These are phyloP conservation scores for Illadopsis cleaveri DNA, from an alignment of 2,113 vertebrate species.

Conservation along the genomic window DNA sequence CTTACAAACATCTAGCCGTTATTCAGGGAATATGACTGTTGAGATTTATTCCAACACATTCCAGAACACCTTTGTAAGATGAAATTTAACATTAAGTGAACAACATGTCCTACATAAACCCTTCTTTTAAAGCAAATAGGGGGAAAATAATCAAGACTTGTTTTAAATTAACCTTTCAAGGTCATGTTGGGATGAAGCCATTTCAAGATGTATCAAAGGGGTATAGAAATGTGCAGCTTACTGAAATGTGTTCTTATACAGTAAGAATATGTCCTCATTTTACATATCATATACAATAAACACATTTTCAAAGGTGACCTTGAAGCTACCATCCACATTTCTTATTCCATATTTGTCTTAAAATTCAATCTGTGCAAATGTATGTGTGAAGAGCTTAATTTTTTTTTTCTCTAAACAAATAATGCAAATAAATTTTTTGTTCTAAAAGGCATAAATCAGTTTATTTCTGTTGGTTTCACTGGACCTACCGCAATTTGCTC, in stretches of 20 bases:
- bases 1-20: constrained; percentile 41
- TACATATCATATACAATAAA: neutral
- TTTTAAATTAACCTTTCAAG: constrained; percentile 55
- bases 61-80: constrained; percentile 66
- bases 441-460: constrained; percentile 1
- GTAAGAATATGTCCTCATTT: constrained; percentile 3
- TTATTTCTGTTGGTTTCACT: constrained; percentile 4
- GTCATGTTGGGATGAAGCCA: constrained; percentile 30
- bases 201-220: neutral
- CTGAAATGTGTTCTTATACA: neutral
- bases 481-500: constrained; percentile 42
- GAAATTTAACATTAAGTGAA: constrained; percentile 63
- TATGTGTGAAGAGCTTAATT: neutral
- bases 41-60: constrained; percentile 66
- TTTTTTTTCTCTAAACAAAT: neutral
- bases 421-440: neutral
- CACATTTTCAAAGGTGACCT: constrained; percentile 2
- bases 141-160: neutral
- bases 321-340: neutral
- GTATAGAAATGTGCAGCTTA: neutral
- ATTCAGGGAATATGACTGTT: constrained; percentile 53
- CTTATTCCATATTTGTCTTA: neutral
- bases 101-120: constrained; percentile 53
- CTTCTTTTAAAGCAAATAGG: neutral
- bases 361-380: neutral